A percentile compares a stretch with the other conserved stretches of the same genome.
Evolutionary conservation across 2,113 vertebrate genomes (phyloP).

Genomic region (Sorex fumeus): DNA sequence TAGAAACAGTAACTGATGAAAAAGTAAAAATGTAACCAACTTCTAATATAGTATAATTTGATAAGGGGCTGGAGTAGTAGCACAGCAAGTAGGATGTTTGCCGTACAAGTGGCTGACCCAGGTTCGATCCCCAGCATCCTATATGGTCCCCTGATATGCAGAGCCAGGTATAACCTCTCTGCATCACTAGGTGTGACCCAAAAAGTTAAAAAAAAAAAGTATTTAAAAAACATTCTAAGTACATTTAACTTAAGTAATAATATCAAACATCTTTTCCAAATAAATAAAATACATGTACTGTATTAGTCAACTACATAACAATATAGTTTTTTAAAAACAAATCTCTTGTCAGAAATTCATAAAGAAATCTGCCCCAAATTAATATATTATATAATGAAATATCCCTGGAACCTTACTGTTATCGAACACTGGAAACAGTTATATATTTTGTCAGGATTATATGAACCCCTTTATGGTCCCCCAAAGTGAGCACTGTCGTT

Average conservation of each 20-base stretch:
- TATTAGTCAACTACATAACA: constrained; percentile 19
- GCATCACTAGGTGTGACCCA: too few relatives aligned
- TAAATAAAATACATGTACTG: background rate
- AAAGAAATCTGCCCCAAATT: constrained; percentile 35
- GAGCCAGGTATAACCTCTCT: too few relatives aligned
- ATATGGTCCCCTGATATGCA: too few relatives aligned
- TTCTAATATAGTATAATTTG: constrained; percentile 55
- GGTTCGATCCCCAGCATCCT: too few relatives aligned
- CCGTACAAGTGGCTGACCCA: too few relatives aligned
- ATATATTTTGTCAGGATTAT: background rate
- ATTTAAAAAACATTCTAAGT: constrained; percentile 54
- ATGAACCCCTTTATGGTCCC: background rate
- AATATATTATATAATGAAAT: constrained; percentile 25
- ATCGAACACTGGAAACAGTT: background rate
- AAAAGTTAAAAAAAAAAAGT: too few relatives aligned
- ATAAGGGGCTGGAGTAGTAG: constrained; percentile 20
- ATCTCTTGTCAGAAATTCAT: constrained; percentile 31
- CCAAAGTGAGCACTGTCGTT: background rate
- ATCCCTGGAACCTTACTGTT: background rate
- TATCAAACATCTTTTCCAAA: constrained; percentile 34
- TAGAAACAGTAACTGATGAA: constrained; percentile 60
- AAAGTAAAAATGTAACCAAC: constrained; percentile 74
- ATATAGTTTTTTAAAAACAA: constrained; percentile 7
- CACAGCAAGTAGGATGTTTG: too few relatives aligned
- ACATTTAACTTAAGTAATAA: constrained; percentile 43